phyloP scores from a whole-genome alignment of 2,888 invertebrate genomes.

The Glyphotaelius pellucidus region DNA sequence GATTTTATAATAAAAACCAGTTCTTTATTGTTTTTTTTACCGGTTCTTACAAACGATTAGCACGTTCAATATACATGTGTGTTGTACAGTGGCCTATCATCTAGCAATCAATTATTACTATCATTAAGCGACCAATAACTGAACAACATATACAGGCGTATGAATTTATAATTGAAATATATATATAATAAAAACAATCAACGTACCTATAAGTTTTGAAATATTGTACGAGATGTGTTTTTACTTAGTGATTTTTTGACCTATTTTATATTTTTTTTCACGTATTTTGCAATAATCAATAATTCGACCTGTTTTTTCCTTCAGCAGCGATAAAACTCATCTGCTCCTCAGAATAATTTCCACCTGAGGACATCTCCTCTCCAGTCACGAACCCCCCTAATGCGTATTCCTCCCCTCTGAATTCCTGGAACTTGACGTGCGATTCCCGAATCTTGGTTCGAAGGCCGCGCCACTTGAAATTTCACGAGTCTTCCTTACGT shows the following conservation, averaged over 20 bases:
- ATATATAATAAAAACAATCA: neutral
- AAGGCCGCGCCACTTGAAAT: neutral
- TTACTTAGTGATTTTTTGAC: too few species aligned
- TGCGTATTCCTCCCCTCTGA: slow-evolving; percentile 6
- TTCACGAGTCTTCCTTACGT: neutral
- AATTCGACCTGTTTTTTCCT: neutral
- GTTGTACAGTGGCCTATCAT: neutral
- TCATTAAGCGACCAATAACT: neutral
- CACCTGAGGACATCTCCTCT: neutral
- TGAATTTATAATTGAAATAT: too few species aligned
- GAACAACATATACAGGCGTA: neutral
- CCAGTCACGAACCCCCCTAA: neutral
- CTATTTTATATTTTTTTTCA: neutral
- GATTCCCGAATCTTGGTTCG: neutral
- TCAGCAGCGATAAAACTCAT: neutral
- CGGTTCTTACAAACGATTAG: neutral
- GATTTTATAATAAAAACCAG: neutral
- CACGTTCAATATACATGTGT: neutral
- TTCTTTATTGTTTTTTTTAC: neutral
- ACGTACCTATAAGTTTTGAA: too few species aligned
- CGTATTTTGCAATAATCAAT: neutral
- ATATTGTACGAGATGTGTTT: too few species aligned
- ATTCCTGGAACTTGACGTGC: neutral
- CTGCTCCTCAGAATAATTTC: neutral
- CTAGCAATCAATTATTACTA: neutral